A percentile compares a stretch with the other conserved stretches of the same genome.
Conservation (phyloP, 2,888 invertebrate genomes). For the Lissocephala sabroskyi region DNA sequence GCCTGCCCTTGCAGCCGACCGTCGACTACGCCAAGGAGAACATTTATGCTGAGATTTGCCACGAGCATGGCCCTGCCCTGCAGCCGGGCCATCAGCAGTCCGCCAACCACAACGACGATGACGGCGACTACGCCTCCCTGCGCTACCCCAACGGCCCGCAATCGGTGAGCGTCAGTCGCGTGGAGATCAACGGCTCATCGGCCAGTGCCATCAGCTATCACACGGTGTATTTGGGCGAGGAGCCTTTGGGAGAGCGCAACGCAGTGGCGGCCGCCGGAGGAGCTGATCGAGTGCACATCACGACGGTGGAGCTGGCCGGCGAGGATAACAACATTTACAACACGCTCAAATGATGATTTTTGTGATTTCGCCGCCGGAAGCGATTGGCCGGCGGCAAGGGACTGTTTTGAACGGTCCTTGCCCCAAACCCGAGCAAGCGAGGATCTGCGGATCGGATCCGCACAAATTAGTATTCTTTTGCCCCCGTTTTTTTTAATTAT, state of each 20-base stretch:
- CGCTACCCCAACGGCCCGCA: slow-evolving; percentile 51
- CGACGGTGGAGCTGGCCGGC: slow-evolving; percentile 58
- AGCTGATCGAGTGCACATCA: too few species aligned
- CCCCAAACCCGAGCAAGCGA: not conserved
- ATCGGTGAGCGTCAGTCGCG: slow-evolving; percentile 68
- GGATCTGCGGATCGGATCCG: not conserved
- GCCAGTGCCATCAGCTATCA: slow-evolving; percentile 67
- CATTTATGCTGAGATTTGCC: slow-evolving; percentile 81
- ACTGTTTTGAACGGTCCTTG: slow-evolving; percentile 49
- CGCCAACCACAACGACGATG: slow-evolving; percentile 38
- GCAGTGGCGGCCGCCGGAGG: too few species aligned
- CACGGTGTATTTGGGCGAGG: slow-evolving; percentile 64
- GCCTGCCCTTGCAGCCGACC: slow-evolving; percentile 38
- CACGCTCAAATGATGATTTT: slow-evolving; percentile 72
- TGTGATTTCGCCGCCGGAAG: slow-evolving; percentile 69
- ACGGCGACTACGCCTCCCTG: slow-evolving; percentile 65
- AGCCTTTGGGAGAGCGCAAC: slow-evolving; percentile 59
- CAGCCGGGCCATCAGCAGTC: slow-evolving; percentile 29
- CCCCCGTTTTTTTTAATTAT: too few species aligned
- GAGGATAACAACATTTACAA: slow-evolving; percentile 73
- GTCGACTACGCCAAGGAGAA: slow-evolving; percentile 75
- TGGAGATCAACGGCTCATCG: slow-evolving; percentile 67
- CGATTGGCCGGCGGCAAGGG: slow-evolving; percentile 63
- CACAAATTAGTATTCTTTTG: too few species aligned
- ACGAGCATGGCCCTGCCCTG: slow-evolving; percentile 48